Evolutionary conservation across 2,888 invertebrate genomes (phyloP), one percentile per base, ranked within the genome.

Genomic region (Drosophila nr. perissopoda): DNA sequence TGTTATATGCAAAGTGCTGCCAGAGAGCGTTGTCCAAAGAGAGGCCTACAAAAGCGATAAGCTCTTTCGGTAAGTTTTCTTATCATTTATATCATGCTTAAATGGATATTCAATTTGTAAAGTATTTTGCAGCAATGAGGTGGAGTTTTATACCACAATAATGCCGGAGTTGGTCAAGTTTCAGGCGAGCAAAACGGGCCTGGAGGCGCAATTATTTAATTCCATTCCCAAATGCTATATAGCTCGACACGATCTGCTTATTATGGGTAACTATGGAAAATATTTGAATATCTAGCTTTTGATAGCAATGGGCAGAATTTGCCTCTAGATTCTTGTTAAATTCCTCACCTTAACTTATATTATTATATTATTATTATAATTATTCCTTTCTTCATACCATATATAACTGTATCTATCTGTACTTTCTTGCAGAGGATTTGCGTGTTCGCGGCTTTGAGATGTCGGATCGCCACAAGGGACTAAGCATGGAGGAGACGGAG

Each of bases 1-100:
- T 27, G 94, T 96, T 48, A 96, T 96, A 70, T 96, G 96, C 92
- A 96, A 96, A 92, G 94, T 95, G 77, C 92, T 96, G 21, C 96
- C 96, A 0, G 95, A 95, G 76, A 96, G 95, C 74, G 93, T 94
- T 13, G 93, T 94, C 27, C 93, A 95, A 36, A 93, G 96, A n/a
- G 96, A 96, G 83, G 95, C 95, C 0, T 96, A 94, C 85, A 96
- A 96, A 91, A 96, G 96, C 87, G 96, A 96, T 68, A 94, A 95
- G 64, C 91, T 96, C 0, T 96, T 96, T 89, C 94, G 95, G 93
- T 93, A 81, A 83, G 77, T 62, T 25, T 2, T 40, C 25, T 13
- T 1, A 38, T 61, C 11, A 5, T 18, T n/a, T 33, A 10, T 10
- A 13, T n/a, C n/a, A n/a, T 18, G 11, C 2, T 10, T 6, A 13